Evolutionary conservation across 2,888 invertebrate species (phyloP), one percentile per base, ranked within the genome.

Genomic region (Drosophila fulvimacula): DNA sequence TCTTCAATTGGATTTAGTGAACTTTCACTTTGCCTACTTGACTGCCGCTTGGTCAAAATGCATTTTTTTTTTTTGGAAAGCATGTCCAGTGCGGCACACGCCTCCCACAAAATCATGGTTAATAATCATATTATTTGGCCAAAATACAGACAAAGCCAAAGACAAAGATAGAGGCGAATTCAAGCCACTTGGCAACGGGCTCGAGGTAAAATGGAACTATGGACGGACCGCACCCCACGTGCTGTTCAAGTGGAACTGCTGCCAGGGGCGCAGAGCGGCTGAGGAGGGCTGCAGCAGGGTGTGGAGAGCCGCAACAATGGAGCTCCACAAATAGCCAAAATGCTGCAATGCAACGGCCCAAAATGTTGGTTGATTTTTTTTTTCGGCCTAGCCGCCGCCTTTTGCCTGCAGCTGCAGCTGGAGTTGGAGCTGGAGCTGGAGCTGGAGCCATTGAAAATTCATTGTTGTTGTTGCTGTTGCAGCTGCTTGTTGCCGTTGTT

Each of bases 151-250:
- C 39, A 27, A 5, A 39, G 53, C 52, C 24, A 38, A 38, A 53
- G 27, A 32, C 24, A 24, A 32, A 56, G 42, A 55, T 51, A 51
- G 32, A 51, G 52, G 34, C 24, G 24, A 49, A 39, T 38, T 34
- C 19, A 36, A 36, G 36, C 41, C 61, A 64, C 52, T 64, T 80
- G 87, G 71, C 66, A 79, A 76, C 32, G 86, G 76, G 76, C 82
- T 32, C 59, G 61, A 53, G 38, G 15, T 17, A 55, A 61, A 42
- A 42, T 21, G 36, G 9, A 51, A 34, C 32, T 15, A 1, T 49
- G 32, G 34, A 85, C 82, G 32, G 36, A 85, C 82, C 90, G 88
- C 90, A 76, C 87, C 88, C 87, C 87, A 88, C 81, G 83, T 83
- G 86, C 73, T 76, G 48, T 51, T 76, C 32, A 53, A 60, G 38